These are phyloP conservation scores for Drosophila vallismaia DNA, from an alignment of 2,888 invertebrate genomes.

Conservation along the genomic window DNA sequence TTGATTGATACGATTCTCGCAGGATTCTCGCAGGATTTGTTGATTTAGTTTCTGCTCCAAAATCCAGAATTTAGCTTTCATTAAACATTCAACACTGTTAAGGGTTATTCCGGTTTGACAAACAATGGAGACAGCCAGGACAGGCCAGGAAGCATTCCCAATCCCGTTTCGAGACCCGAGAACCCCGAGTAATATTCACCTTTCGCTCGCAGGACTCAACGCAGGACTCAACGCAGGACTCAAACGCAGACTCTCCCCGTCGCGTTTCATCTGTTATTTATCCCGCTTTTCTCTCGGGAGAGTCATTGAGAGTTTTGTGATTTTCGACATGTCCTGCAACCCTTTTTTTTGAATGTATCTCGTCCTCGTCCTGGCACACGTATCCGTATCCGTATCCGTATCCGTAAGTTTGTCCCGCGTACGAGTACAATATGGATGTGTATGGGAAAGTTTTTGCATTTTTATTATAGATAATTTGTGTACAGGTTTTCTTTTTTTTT, in stretches of 20 bases:
- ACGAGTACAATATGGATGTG: slow-evolving; percentile 7
- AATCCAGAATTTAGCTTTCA: slow-evolving; percentile 69
- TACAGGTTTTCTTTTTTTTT: slow-evolving; percentile 78
- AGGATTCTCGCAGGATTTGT: no score
- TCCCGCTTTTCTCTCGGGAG: slow-evolving; percentile 67
- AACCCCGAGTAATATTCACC: slow-evolving; percentile 34
- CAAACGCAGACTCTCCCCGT: slow-evolving; percentile 28
- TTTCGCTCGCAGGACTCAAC: slow-evolving; percentile 37
- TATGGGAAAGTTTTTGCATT: slow-evolving; percentile 72
- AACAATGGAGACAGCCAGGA: slow-evolving; percentile 54
- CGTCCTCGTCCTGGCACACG: no score
- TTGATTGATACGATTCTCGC: no score
- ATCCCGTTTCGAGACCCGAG: slow-evolving; percentile 31
- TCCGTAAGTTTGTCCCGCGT: slow-evolving; percentile 10
- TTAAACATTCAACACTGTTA: no score
- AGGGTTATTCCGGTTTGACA: slow-evolving; percentile 75
- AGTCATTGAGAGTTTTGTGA: slow-evolving; percentile 70
- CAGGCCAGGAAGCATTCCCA: slow-evolving; percentile 3
- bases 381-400: slow-evolving; percentile 22
- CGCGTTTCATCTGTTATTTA: slow-evolving; percentile 63
- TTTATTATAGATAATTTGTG: slow-evolving; percentile 79
- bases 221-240: slow-evolving; percentile 27
- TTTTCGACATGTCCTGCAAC: slow-evolving; percentile 75
- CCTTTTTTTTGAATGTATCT: slow-evolving; percentile 40
- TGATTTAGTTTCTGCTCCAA: no score